Conservation (phyloP, 2,888 invertebrate genomes). For the Drosophila sordidapex region DNA sequence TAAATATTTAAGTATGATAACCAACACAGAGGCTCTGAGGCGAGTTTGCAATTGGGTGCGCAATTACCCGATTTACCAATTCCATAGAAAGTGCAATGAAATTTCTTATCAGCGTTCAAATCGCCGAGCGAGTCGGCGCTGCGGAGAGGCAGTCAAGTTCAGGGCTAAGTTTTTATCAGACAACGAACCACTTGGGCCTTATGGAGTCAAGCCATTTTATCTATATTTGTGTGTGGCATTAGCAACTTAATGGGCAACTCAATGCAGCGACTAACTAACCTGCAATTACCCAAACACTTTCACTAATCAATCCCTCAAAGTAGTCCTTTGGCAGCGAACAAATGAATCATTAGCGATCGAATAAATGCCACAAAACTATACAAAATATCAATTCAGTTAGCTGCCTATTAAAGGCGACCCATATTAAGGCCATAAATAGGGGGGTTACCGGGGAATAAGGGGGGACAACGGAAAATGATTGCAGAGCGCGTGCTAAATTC, state of each 20-base stretch:
- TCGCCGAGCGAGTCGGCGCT: not conserved
- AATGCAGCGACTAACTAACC: not conserved
- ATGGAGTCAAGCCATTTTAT: not conserved
- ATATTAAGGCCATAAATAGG: constrained; percentile 19
- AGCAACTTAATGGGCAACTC: not conserved
- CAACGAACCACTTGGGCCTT: constrained; percentile 2
- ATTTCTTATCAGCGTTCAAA: constrained; percentile 10
- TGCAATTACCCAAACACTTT: constrained; percentile 15
- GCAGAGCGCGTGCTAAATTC: constrained; percentile 72
- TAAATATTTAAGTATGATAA: constrained; percentile 17
- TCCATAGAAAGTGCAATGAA: constrained; percentile 46
- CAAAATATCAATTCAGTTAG: constrained; percentile 45
- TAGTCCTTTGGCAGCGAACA: constrained; percentile 19
- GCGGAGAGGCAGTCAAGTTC: constrained; percentile 32
- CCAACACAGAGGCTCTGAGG: constrained; percentile 8
- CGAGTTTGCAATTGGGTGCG: constrained; percentile 13
- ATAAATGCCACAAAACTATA: constrained; percentile 18
- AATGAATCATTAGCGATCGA: constrained; percentile 36
- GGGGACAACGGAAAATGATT: constrained; percentile 48
- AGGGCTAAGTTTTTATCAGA: constrained; percentile 27
- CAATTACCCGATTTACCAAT: constrained; percentile 11
- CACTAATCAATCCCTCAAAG: constrained; percentile 13
- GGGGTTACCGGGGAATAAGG: no score
- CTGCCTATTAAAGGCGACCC: constrained; percentile 43
- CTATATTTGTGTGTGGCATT: not conserved